A percentile compares a stretch with the other conserved stretches of the same genome.
phyloP scores from a whole-genome alignment of 2,888 invertebrate species.

The Lumbricus terrestris region DNA sequence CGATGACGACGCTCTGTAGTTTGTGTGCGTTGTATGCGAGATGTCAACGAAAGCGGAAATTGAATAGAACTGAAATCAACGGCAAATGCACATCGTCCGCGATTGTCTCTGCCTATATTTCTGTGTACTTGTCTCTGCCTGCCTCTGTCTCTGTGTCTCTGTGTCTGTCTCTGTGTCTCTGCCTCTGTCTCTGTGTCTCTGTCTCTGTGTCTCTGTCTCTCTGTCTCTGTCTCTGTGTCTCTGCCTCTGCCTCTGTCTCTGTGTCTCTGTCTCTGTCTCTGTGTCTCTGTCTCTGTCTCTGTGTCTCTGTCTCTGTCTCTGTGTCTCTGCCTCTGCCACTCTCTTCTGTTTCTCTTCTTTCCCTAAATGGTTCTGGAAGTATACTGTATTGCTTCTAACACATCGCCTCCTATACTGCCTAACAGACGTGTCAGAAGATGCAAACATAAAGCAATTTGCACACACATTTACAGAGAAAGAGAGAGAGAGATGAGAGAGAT shows the following conservation, averaged over 20 bases:
- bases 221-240: neutral
- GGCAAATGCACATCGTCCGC: neutral
- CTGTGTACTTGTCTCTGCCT: neutral
- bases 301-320: neutral
- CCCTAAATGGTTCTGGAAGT: neutral
- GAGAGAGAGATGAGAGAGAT: too few species aligned
- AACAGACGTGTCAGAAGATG: too few species aligned
- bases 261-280: neutral
- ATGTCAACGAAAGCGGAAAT: neutral
- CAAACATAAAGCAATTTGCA: too few species aligned
- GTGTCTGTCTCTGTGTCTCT: neutral
- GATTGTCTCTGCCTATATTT: neutral
- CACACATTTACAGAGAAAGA: too few species aligned
- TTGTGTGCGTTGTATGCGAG: neutral
- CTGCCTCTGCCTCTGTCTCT: neutral
- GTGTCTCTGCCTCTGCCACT: neutral
- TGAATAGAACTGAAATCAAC: too few species aligned
- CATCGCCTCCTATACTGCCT: too few species aligned
- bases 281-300: neutral
- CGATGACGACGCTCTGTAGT: neutral
- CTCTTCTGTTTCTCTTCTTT: neutral
- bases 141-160: neutral
- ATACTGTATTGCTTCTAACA: too few species aligned
- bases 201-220: neutral
- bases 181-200: neutral